Conservation (phyloP, 2,113 vertebrate species). For the Neogobius melanostomus region DNA sequence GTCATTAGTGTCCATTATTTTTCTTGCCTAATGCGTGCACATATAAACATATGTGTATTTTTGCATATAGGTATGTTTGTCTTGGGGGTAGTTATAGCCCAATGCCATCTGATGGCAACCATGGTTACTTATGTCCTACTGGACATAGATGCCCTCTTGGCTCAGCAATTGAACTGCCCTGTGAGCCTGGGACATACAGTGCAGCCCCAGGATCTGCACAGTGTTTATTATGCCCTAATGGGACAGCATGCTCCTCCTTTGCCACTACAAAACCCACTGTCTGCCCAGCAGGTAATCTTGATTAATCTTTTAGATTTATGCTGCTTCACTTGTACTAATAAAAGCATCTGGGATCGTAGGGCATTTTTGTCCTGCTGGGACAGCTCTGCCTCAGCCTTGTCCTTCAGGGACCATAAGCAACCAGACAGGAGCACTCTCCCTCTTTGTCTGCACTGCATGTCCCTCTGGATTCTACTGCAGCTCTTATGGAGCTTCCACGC, state of each 20-base stretch:
- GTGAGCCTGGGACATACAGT: constrained; percentile 85
- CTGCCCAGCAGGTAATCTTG: constrained; percentile 83
- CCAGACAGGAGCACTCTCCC: constrained; percentile 71
- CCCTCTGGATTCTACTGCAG: constrained; percentile 83
- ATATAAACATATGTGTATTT: constrained; percentile 4
- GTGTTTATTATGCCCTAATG: constrained; percentile 82
- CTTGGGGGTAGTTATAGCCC: constrained; percentile 79
- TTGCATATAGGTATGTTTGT: constrained; percentile 82
- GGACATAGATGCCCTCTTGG: constrained; percentile 85
- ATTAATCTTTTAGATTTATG: background rate
- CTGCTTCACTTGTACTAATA: background rate
- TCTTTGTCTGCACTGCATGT: constrained; percentile 79
- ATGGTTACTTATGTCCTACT: constrained; percentile 83
- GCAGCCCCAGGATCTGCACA: constrained; percentile 72
- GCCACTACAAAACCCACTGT: constrained; percentile 75
- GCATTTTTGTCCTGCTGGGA: constrained; percentile 80
- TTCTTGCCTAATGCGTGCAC: background rate
- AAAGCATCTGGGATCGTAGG: constrained; percentile 65
- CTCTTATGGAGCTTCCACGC: constrained; percentile 77
- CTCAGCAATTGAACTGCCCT: constrained; percentile 78
- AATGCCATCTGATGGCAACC: constrained; percentile 75
- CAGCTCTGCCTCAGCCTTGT: constrained; percentile 75
- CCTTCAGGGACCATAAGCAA: constrained; percentile 81
- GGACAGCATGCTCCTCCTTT: constrained; percentile 72
- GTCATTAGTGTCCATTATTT: background rate